A percentile compares a stretch with the other conserved stretches of the same genome.
Conservation (phyloP, 2,113 vertebrate genomes). For the Gnathonemus longibarbis region DNA sequence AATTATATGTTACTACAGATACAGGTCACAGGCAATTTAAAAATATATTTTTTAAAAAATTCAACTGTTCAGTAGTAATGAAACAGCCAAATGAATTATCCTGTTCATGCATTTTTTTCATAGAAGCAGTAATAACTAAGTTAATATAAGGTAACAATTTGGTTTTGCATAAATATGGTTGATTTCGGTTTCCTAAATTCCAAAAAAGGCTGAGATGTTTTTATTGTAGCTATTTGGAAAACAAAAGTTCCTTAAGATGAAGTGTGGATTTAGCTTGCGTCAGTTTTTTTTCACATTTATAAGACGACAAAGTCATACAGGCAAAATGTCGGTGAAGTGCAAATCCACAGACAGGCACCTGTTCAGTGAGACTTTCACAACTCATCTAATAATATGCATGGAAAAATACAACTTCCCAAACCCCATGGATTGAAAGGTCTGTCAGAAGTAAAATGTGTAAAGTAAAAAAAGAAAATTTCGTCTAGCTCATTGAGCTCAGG, state of each 20-base stretch:
- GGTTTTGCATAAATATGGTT: neutral
- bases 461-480: neutral
- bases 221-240: neutral
- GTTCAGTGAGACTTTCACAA: neutral
- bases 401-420: neutral
- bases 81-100: neutral
- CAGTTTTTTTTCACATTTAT: neutral
- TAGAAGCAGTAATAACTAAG: neutral
- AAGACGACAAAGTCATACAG: neutral
- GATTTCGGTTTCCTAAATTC: neutral
- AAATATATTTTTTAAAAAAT: neutral
- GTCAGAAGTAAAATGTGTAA: neutral
- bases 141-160: neutral
- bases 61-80: neutral
- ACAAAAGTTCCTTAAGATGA: neutral
- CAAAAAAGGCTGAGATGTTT: neutral
- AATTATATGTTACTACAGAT: neutral
- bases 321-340: neutral
- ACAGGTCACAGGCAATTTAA: neutral
- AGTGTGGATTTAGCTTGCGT: neutral
- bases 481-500: neutral
- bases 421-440: neutral
- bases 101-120: neutral
- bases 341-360: neutral
- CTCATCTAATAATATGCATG: neutral